Percentiles rank a stretch among this genome's conserved stretches.
Evolutionary conservation across 2,888 invertebrate genomes (phyloP).

Genomic region (Ptilodon capucinus): DNA sequence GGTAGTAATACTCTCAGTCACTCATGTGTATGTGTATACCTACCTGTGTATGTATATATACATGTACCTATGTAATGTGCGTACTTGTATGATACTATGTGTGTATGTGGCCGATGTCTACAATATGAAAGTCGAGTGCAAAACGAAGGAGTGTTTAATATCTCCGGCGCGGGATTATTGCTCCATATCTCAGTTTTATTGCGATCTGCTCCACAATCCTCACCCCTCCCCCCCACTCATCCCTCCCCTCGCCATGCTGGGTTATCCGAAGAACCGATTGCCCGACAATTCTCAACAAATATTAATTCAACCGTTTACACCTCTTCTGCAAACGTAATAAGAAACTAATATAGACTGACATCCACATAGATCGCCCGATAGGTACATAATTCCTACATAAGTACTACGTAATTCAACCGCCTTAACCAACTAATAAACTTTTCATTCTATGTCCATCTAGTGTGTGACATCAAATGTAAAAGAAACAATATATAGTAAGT

Average conservation of each 20-base stretch:
- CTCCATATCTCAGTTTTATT: constrained; percentile 39
- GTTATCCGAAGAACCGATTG: not conserved
- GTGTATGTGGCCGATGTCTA: not conserved
- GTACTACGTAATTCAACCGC: too few relatives aligned
- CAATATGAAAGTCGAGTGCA: constrained; percentile 1
- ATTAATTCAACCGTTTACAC: not conserved
- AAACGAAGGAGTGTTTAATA: constrained; percentile 22
- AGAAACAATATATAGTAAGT: not conserved
- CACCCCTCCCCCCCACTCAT: not conserved
- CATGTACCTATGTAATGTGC: too few relatives aligned
- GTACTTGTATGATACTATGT: too few relatives aligned
- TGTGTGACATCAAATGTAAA: not conserved
- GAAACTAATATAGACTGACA: too few relatives aligned
- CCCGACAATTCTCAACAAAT: not conserved
- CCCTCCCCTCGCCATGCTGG: not conserved
- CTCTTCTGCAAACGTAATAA: not conserved
- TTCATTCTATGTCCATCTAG: not conserved
- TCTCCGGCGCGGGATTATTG: constrained; percentile 25
- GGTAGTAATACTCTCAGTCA: not conserved
- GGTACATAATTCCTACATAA: too few relatives aligned
- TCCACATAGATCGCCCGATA: too few relatives aligned
- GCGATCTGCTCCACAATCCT: constrained; percentile 12
- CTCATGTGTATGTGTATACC: not conserved
- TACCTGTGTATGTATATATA: too few relatives aligned
- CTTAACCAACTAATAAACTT: not conserved